A percentile compares a stretch with the other conserved stretches of the same genome.
Evolutionary conservation across 2,113 vertebrate species (phyloP).

Genomic region (Argyrosomus japonicus): DNA sequence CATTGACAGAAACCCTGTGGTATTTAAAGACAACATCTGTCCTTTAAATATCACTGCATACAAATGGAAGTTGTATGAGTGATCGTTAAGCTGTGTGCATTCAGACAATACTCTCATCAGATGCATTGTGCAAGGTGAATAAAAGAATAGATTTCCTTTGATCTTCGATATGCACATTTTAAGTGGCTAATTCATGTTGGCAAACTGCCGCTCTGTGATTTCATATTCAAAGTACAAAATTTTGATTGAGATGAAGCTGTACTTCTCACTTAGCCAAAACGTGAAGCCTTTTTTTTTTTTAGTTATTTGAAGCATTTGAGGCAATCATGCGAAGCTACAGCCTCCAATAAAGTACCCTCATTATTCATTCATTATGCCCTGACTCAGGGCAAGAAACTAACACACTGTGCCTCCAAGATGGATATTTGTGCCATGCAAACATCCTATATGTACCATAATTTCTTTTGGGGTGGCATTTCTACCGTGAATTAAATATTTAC

Average conservation of each 20-base stretch:
- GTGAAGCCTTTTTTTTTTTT: conserved; percentile 15
- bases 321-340: not conserved
- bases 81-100: not conserved
- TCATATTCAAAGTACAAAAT: not conserved
- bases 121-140: not conserved
- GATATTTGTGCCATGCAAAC: conserved; percentile 17
- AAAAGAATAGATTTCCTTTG: not conserved
- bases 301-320: not conserved
- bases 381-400: not conserved
- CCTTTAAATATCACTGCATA: not conserved
- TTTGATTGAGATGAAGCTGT: conserved; percentile 8
- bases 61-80: not conserved
- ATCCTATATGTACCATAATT: not conserved
- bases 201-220: not conserved
- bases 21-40: not conserved
- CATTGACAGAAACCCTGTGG: not conserved
- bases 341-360: not conserved
- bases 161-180: not conserved
- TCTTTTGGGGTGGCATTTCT: not conserved
- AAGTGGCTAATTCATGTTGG: not conserved
- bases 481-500: conserved; percentile 32
- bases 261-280: not conserved
- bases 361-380: conserved; percentile 13
- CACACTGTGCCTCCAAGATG: conserved; percentile 7
- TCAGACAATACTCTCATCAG: not conserved